Base-by-base conservation (phyloP, 2,113 vertebrate genomes). In the Rhagologus leucostigma region DNA sequence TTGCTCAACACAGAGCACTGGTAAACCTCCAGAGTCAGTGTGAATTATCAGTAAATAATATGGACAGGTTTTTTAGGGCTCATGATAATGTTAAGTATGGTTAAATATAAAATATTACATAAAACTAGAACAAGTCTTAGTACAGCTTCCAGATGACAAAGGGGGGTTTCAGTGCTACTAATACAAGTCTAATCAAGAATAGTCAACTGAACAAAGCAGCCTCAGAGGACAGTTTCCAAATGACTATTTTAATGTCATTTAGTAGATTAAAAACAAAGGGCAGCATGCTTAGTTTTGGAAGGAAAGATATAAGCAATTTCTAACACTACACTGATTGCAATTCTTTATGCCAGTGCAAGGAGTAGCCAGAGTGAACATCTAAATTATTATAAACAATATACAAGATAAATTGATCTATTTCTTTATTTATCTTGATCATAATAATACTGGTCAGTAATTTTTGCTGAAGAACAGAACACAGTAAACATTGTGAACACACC, bases 191-290 rank as follows among this genome's bases (percentile, higher is more conserved):
- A 46, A 79, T 70, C 32, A 95, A 74, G 78, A 77, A 75, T 57
- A 85, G 84, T 49, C 53, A 77, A 56, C 26, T 85, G 64, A 92
- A 70, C 41, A 85, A 59, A 63, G 30, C 6, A 71, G 70, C 35
- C 33, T 79, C 52, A 69, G 26, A 60, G 35, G 35, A 60, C 37
- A 74, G 90, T 85, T 93, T 60, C 65, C 63, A 95, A 74, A 78
- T 53, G 4, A 75, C 64, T 39, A 32, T 94, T 96, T 74, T 59
- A 94, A 87, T 73, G 71, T 71, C 75, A 60, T 57, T 90, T 94
- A 84, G 69, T 79, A 85, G 89, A 92, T 93, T 90, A 95, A 97
- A 96, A 93, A 30, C 64, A 57, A 96, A 79, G 22, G 35, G 64
- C 71, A 84, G n/a, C 53, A 46, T 55, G 13, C 19, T 77, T 32